phyloP scores from a whole-genome alignment of 2,888 invertebrate species.

The Tuberolachnus salignus region DNA sequence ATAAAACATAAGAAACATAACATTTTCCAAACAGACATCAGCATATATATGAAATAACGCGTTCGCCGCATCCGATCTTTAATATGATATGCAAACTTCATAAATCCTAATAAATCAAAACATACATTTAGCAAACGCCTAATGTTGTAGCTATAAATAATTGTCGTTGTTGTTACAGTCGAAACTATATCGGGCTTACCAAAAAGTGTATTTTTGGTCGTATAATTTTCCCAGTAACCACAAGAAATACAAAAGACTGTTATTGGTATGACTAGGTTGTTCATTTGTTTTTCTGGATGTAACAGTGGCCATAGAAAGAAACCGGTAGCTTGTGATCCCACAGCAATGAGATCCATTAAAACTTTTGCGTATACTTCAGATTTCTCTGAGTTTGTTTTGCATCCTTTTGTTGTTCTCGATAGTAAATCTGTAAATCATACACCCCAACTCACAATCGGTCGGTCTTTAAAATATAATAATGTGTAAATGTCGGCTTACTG shows the following conservation, averaged over 20 bases:
- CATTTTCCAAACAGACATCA: conserved; percentile 92
- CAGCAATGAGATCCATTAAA: conserved; percentile 81
- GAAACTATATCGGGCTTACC: conserved; percentile 65
- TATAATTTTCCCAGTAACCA: conserved; percentile 99
- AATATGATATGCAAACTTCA: conserved; percentile 76
- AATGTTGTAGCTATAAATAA: background rate
- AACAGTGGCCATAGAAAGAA: conserved; percentile 91
- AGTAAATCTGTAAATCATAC: conserved; percentile 69
- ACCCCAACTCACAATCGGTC: background rate
- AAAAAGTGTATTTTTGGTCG: conserved; percentile 83
- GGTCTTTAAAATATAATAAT: background rate
- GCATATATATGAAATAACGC: conserved; percentile 88
- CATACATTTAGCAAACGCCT: conserved; percentile 19
- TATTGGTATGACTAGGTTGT: conserved; percentile 85
- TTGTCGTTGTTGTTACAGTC: background rate
- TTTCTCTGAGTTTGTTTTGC: conserved; percentile 60
- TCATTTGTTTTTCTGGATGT: conserved; percentile 70
- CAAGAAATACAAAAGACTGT: conserved; percentile 85
- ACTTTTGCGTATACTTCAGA: conserved; percentile 67
- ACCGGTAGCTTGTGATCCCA: conserved; percentile 87
- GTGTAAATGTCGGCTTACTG: conserved; percentile 62
- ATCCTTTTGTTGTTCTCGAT: conserved; percentile 80
- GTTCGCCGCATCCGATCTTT: conserved; percentile 80
- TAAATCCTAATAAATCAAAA: conserved; percentile 66
- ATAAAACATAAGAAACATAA: conserved; percentile 77